phyloP scores from a whole-genome alignment of 2,113 vertebrate genomes.

The Argyrosomus japonicus region DNA sequence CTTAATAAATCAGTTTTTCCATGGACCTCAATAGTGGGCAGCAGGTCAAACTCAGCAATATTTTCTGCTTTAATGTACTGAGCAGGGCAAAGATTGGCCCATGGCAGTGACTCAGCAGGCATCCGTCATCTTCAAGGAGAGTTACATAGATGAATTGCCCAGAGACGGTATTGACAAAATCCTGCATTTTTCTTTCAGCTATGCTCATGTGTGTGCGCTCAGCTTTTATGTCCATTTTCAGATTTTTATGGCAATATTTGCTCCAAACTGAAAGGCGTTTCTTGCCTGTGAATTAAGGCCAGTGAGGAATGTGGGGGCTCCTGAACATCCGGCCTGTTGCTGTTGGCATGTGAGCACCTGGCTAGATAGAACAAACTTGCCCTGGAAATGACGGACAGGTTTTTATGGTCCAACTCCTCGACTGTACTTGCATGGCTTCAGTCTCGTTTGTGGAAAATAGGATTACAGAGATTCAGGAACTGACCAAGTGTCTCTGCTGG shows the following conservation, averaged over 20 bases:
- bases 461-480: too few relatives aligned
- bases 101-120: conserved; percentile 63
- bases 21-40: conserved; percentile 44
- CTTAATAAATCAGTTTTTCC: conserved; percentile 69
- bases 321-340: background rate
- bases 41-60: conserved; percentile 68
- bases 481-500: too few relatives aligned
- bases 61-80: conserved; percentile 68
- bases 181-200: conserved; percentile 24
- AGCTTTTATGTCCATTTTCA: background rate
- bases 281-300: background rate
- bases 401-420: too few relatives aligned
- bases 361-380: too few relatives aligned
- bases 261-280: background rate
- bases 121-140: conserved; percentile 70
- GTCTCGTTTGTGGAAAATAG: too few relatives aligned
- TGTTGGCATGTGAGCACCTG: conserved; percentile 4
- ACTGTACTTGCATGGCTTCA: too few relatives aligned
- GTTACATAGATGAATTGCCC: conserved; percentile 45
- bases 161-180: conserved; percentile 38
- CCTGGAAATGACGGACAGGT: too few relatives aligned
- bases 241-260: background rate
- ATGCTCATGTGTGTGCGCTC: background rate
- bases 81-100: conserved; percentile 49
- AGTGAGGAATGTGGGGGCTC: background rate